Conservation (phyloP, 2,113 vertebrate species). For the Tupaia tana region DNA sequence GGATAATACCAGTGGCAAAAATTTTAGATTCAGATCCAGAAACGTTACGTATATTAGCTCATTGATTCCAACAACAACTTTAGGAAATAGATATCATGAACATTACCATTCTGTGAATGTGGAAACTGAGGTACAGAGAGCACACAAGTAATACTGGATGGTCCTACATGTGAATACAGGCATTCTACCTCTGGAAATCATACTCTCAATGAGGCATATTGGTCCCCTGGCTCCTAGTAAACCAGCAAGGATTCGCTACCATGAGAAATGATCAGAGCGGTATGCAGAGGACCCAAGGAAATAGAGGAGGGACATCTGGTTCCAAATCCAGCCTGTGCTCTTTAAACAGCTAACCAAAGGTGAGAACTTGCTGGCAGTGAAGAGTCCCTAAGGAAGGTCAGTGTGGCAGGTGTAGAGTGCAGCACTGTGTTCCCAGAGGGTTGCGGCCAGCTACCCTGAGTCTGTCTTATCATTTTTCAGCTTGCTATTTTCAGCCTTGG, state of each 20-base stretch:
- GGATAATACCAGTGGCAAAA: not conserved
- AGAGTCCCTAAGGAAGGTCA: not conserved
- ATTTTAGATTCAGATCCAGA: constrained; percentile 16
- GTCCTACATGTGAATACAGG: not conserved
- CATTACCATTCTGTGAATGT: not conserved
- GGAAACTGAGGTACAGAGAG: constrained; percentile 11
- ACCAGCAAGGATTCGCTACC: not conserved
- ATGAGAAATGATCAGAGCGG: not conserved
- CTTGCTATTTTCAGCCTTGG: constrained; percentile 12
- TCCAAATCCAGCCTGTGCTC: not conserved
- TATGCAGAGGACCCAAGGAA: not conserved
- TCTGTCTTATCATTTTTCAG: not conserved
- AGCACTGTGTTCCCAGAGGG: not conserved
- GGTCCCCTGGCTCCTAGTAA: not conserved
- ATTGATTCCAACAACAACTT: not conserved
- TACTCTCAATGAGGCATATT: not conserved
- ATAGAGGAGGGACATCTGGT: not conserved
- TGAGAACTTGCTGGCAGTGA: not conserved
- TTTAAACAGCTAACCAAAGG: constrained; percentile 21
- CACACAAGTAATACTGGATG: not conserved
- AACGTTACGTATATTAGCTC: not conserved
- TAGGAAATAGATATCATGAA: not conserved
- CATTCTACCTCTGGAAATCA: not conserved
- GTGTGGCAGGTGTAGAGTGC: not conserved
- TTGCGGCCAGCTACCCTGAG: not conserved